Base-by-base conservation (phyloP, 2,888 invertebrate genomes). In the Phragmatobia fuliginosa region DNA sequence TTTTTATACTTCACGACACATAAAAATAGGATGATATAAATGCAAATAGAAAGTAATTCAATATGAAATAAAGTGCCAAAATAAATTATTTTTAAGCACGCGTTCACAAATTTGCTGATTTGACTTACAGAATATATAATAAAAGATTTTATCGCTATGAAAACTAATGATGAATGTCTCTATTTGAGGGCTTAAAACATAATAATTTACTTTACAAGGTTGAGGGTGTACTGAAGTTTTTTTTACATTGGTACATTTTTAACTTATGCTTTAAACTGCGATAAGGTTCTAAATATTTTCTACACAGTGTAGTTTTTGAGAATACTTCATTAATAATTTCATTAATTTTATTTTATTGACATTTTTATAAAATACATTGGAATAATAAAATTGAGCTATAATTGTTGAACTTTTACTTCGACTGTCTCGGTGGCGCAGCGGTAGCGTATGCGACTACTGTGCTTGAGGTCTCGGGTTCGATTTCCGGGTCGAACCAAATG, bases 11-110 rank as follows among this genome's bases (percentile, higher is more conserved):
- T 56, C 28, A 56, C 56, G 56, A 56, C 28, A 56, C 28, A 16
- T 56, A 56, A 56, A 52, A 56, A 56, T 14, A 56, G 16, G 56
- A 28, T 5, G 56, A 28, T 28, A 56, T 28, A 28, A 25, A 56
- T 56, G 56, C 56, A 56, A 56, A 56, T 56, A 28, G 16, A 56
- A 56, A 28, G 56, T 56, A 56, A 56, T 28, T 56, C 28, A 56
- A 56, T 56, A 28, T 14, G 5, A 56, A 56, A 56, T 56, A 56
- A 56, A 56, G 25, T 56, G 56, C 56, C 28, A 28, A 28, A 56
- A 16, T 28, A 28, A 11, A 28, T 16, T 56, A 6, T 56, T 56
- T 52, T 56, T 56, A 56, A 56, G 16, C 28, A 56, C 16, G 16
- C 25, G 14, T 56, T 56, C 14, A 56, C 56, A 56, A 52, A 52